These are phyloP conservation scores for Lichenostomus cassidix DNA, from an alignment of 2,113 vertebrate genomes.

Conservation along the genomic window DNA sequence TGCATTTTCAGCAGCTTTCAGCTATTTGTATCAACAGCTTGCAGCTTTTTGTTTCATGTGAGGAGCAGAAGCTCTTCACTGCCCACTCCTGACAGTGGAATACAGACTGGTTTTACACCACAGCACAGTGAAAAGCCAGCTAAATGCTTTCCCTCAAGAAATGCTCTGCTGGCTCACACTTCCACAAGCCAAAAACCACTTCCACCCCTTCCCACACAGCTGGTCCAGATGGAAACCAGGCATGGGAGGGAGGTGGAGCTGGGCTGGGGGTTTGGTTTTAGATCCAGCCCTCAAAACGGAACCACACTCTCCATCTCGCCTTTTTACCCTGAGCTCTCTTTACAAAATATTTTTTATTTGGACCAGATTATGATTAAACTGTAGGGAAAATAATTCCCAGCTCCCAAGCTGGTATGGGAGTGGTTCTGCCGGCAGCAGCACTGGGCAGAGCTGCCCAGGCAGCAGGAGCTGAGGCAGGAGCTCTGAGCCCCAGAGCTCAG, in stretches of 20 bases:
- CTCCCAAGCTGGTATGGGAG: not conserved
- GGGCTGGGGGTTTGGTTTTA: not conserved
- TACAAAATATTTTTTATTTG: not conserved
- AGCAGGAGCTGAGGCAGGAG: not conserved
- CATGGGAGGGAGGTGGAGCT: not conserved
- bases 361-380: not conserved
- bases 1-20: constrained; percentile 13
- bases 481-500: not conserved
- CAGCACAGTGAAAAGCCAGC: not conserved
- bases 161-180: not conserved
- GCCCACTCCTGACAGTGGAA: not conserved
- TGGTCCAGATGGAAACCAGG: not conserved
- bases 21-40: not conserved
- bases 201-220: not conserved
- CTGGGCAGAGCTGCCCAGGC: not conserved
- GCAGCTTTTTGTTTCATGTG: not conserved
- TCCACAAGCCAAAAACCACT: not conserved
- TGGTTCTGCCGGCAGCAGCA: not conserved
- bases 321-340: not conserved
- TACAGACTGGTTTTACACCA: not conserved
- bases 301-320: not conserved
- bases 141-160: not conserved
- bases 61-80: not conserved
- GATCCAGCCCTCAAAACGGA: not conserved
- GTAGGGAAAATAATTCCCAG: not conserved